These are phyloP conservation scores for Notodonta dromedarius DNA, from an alignment of 2,888 invertebrate genomes.

Conservation along the genomic window DNA sequence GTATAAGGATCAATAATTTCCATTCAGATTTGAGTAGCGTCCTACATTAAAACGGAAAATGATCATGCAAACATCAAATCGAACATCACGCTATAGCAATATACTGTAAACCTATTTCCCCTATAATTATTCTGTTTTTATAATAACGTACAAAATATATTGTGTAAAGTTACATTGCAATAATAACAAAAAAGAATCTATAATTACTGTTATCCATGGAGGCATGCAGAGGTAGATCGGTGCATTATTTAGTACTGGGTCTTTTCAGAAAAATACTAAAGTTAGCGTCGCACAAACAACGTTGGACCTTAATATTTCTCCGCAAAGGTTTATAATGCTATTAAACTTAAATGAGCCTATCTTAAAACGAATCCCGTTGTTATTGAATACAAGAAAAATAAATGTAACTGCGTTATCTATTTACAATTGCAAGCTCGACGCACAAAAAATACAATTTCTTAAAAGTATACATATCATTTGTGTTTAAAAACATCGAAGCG, in stretches of 20 bases:
- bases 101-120: slow-evolving; percentile 49
- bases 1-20: slow-evolving; percentile 59
- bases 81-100: slow-evolving; percentile 45
- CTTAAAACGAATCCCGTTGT: slow-evolving; percentile 47
- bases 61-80: slow-evolving; percentile 60
- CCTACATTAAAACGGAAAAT: slow-evolving; percentile 63
- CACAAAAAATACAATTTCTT: slow-evolving; percentile 61
- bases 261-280: slow-evolving; percentile 36
- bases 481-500: slow-evolving; percentile 54
- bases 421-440: slow-evolving; percentile 71
- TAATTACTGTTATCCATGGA: slow-evolving; percentile 70
- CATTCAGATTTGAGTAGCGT: slow-evolving; percentile 66
- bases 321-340: slow-evolving; percentile 29
- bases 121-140: slow-evolving; percentile 49
- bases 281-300: slow-evolving; percentile 10
- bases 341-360: slow-evolving; percentile 36
- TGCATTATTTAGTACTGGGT: slow-evolving; percentile 56
- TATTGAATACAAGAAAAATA: slow-evolving; percentile 40
- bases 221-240: slow-evolving; percentile 81
- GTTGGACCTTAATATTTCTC: slow-evolving; percentile 20
- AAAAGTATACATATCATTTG: slow-evolving; percentile 51
- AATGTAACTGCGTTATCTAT: slow-evolving; percentile 63
- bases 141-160: slow-evolving; percentile 74
- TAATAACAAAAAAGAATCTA: slow-evolving; percentile 68
- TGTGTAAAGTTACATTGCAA: slow-evolving; percentile 57